Evolutionary conservation across 37 sponge, comb jelly and placozoan species (phyloP), one percentile per base, ranked within the genome.

Genomic region (Hexactinellida sp.): DNA sequence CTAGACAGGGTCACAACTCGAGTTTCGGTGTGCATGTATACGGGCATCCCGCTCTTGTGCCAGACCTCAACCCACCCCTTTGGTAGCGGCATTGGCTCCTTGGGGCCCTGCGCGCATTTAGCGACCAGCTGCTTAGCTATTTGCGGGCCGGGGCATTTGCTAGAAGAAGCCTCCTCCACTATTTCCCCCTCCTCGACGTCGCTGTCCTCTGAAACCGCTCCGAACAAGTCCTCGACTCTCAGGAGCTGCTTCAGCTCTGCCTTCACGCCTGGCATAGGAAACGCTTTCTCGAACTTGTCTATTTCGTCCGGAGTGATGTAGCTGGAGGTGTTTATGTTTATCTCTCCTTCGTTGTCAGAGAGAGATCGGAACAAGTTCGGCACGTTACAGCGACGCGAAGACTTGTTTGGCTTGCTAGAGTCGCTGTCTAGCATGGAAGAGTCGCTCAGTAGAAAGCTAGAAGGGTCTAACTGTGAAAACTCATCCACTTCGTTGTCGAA

Each of bases 21-120:
- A 36, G 88, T 89, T n/a, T 84, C 85, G 36, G 38, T 41, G 82
- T 92, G 92, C 30, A 89, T 36, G 83, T 92, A 92, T 19, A 92
- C 88, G 3, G 85, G 63, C 0, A 54, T 89, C 36, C 92, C 92
- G 76, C 88, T 88, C 25, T 41, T 37, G 30, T 92, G 92, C 37
- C 38, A 38, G 10, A 92, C 85, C 34, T 85, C 37, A 10, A 92
- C 88, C 92, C 92, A 92, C 13, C 82, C 92, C 16, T 83, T 38
- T 21, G 92, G 92, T 0, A 92, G 85, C 0, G 52, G 54, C 19
- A 63, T 37, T 10, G 91, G 89, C 41, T 85, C 83, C 13, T 63
- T 63, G 32, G 28, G 3, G 19, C 76, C 76, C 25, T 63, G 19
- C 76, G 76, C 34, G 13, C 76, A 63, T 63, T 63, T 63, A 32